Conservation (phyloP, 2,888 invertebrate species). For the Octodonta nipae region DNA sequence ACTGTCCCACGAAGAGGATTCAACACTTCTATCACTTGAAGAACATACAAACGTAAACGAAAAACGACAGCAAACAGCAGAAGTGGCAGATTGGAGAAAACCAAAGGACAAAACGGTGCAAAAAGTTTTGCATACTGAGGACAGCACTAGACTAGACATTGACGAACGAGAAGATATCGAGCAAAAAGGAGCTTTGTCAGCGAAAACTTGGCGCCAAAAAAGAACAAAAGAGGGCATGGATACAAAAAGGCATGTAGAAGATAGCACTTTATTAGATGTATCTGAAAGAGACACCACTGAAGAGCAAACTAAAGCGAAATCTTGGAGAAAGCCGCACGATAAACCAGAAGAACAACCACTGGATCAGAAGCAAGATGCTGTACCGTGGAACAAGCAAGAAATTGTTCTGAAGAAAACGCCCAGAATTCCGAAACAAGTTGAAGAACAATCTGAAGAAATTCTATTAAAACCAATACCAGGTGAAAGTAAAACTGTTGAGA, state of each 20-base stretch:
- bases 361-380: slow-evolving; percentile 10
- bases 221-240: slow-evolving; percentile 12
- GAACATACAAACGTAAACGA: slow-evolving; percentile 15
- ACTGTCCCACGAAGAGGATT: slow-evolving; percentile 21
- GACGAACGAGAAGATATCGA: slow-evolving; percentile 15
- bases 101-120: slow-evolving; percentile 13
- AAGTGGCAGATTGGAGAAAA: slow-evolving; percentile 19
- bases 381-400: slow-evolving; percentile 49
- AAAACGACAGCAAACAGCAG: slow-evolving; percentile 3
- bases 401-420: slow-evolving; percentile 36
- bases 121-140: slow-evolving; percentile 13
- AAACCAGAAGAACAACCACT: slow-evolving; percentile 5
- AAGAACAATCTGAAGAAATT: slow-evolving; percentile 35
- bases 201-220: slow-evolving; percentile 18
- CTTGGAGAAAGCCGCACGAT: slow-evolving; percentile 8
- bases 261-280: slow-evolving; percentile 14
- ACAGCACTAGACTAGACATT: slow-evolving; percentile 4
- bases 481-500: slow-evolving; percentile 15
- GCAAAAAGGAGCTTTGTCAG: slow-evolving; percentile 13
- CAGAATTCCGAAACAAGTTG: slow-evolving; percentile 36
- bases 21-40: slow-evolving; percentile 28
- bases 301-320: slow-evolving; percentile 5
- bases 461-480: slow-evolving; percentile 38
- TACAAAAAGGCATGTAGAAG: slow-evolving; percentile 14
- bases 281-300: slow-evolving; percentile 13